phyloP scores from a whole-genome alignment of 1,140 invertebrate species.

The Cecropterus lyciades region DNA sequence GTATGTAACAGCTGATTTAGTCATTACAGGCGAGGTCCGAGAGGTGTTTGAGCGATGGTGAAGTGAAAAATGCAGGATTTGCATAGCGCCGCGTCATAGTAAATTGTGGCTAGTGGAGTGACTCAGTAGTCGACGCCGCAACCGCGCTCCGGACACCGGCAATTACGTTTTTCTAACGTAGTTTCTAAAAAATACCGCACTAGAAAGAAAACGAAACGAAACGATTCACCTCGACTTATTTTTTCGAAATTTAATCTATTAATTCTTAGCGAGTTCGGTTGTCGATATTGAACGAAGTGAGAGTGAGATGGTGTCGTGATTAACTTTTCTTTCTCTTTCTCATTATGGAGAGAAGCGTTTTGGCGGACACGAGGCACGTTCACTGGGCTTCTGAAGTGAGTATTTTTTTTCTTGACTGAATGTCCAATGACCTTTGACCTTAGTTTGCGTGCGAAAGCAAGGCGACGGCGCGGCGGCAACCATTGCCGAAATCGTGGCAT shows the following conservation, averaged over 20 bases:
- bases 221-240: constrained; percentile 51
- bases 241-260: constrained; percentile 46
- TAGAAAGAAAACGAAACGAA: constrained; percentile 60
- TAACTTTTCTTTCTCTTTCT: constrained; percentile 45
- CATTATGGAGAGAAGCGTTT: constrained; percentile 82
- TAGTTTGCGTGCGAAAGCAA: constrained; percentile 35
- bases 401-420: constrained; percentile 43
- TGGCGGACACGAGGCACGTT: constrained; percentile 68
- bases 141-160: constrained; percentile 52
- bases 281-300: constrained; percentile 40
- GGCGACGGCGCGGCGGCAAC: constrained; percentile 16
- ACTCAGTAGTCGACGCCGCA: constrained; percentile 57
- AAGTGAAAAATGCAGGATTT: constrained; percentile 65
- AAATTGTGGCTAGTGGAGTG: constrained; percentile 42
- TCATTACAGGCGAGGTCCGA: constrained; percentile 47
- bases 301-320: constrained; percentile 72
- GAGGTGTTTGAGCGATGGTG: constrained; percentile 43
- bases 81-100: constrained; percentile 57
- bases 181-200: constrained; percentile 57
- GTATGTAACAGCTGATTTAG: constrained; percentile 71
- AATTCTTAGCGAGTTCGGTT: constrained; percentile 42
- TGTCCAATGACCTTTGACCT: constrained; percentile 59
- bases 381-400: constrained; percentile 78
- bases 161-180: constrained; percentile 62
- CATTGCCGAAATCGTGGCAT: constrained; percentile 32